Conservation (phyloP, 1,140 invertebrate species). For the Physella acuta region DNA sequence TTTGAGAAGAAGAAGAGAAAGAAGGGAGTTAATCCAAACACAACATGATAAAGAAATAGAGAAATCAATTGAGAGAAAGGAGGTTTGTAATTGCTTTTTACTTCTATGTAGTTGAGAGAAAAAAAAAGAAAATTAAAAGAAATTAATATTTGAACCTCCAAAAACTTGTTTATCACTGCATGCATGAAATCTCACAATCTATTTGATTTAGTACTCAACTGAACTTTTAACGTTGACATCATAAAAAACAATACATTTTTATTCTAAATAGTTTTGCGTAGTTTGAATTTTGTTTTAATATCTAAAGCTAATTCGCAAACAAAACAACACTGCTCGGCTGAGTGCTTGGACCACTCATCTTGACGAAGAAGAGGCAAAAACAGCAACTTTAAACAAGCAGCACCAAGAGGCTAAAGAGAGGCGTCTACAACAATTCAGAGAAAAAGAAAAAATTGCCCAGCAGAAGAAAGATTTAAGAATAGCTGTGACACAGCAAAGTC, state of each 20-base stretch:
- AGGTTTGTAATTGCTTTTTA: conserved; percentile 33
- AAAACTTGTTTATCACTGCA: neutral
- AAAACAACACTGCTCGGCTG: conserved; percentile 37
- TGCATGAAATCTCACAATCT: neutral
- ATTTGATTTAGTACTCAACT: too few relatives aligned
- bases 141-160: neutral
- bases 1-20: conserved; percentile 42
- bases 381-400: conserved; percentile 25
- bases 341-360: conserved; percentile 32
- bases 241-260: neutral
- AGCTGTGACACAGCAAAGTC: conserved; percentile 40
- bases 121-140: neutral
- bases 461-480: conserved; percentile 41
- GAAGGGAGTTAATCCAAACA: conserved; percentile 39
- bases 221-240: neutral
- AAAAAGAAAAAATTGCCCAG: conserved; percentile 44
- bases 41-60: conserved; percentile 41
- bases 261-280: neutral
- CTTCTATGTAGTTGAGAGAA: neutral
- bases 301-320: conserved; percentile 40
- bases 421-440: conserved; percentile 42
- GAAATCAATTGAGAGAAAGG: conserved; percentile 36
- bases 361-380: conserved; percentile 37
- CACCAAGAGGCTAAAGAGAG: conserved; percentile 42
- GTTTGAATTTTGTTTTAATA: neutral